Conservation (phyloP, 2,113 vertebrate species). For the Pteruthius melanotis region DNA sequence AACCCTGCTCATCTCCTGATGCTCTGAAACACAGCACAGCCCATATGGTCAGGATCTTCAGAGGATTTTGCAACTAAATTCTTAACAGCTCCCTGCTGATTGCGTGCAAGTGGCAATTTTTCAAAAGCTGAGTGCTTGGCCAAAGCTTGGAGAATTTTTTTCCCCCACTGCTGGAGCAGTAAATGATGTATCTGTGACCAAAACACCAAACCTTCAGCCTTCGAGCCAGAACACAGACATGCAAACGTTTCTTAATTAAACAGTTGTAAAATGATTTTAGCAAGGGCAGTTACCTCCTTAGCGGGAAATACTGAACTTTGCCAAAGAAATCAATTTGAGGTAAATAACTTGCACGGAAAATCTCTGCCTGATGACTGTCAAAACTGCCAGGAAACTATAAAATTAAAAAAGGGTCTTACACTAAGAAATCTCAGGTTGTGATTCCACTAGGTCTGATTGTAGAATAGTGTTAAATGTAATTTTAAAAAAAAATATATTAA, state of each 20-base stretch:
- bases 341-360: neutral
- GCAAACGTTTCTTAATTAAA: slow-evolving; percentile 14
- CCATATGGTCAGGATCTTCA: slow-evolving; percentile 50
- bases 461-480: neutral
- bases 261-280: neutral
- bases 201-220: slow-evolving; percentile 11
- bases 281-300: neutral
- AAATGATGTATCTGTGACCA: slow-evolving; percentile 24
- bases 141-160: neutral
- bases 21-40: neutral
- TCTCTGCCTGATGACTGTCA: neutral
- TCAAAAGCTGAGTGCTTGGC: slow-evolving; percentile 26
- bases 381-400: neutral
- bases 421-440: neutral
- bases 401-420: neutral
- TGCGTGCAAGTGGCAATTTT: slow-evolving; percentile 43
- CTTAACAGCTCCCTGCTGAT: slow-evolving; percentile 46
- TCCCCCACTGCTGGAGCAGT: neutral
- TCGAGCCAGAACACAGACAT: neutral
- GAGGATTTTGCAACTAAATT: slow-evolving; percentile 41
- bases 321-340: neutral
- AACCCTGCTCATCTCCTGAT: neutral
- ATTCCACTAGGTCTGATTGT: neutral
- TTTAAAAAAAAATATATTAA: neutral
- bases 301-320: neutral